Conservation (phyloP, 2,888 invertebrate species). For the Acleris sparsana region DNA sequence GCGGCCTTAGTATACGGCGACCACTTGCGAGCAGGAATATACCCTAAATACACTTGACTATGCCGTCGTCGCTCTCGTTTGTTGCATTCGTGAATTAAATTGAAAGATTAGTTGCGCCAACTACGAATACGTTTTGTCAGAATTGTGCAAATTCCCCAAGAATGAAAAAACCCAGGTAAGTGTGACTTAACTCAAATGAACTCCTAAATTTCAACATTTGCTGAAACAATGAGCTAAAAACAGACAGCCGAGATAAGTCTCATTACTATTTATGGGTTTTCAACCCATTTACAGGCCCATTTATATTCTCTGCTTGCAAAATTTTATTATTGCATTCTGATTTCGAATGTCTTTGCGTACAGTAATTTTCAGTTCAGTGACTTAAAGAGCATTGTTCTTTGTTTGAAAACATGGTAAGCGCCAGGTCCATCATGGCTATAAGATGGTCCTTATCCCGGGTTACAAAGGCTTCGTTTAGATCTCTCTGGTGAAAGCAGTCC, state of each 20-base stretch:
- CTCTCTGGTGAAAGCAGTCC: constrained; percentile 4
- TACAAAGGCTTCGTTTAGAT: constrained; percentile 6
- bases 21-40: too few species aligned
- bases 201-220: neutral
- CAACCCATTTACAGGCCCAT: constrained; percentile 27
- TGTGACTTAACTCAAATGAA: neutral
- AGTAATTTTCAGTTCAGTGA: constrained; percentile 38
- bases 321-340: constrained; percentile 29
- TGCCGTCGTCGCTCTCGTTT: too few species aligned
- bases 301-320: constrained; percentile 32
- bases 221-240: constrained; percentile 12
- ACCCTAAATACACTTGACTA: too few species aligned
- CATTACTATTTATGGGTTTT: constrained; percentile 24
- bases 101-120: too few species aligned
- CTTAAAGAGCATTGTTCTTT: constrained; percentile 29
- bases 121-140: too few species aligned
- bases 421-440: neutral
- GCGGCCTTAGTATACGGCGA: too few species aligned
- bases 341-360: constrained; percentile 22
- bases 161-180: too few species aligned
- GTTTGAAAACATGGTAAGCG: constrained; percentile 13
- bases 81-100: too few species aligned
- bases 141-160: too few species aligned
- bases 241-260: neutral
- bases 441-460: constrained; percentile 8